Percentiles rank a stretch among this genome's conserved stretches.
phyloP scores from a whole-genome alignment of 2,797 vertebrate species.

The Enteromius anoplus region DNA sequence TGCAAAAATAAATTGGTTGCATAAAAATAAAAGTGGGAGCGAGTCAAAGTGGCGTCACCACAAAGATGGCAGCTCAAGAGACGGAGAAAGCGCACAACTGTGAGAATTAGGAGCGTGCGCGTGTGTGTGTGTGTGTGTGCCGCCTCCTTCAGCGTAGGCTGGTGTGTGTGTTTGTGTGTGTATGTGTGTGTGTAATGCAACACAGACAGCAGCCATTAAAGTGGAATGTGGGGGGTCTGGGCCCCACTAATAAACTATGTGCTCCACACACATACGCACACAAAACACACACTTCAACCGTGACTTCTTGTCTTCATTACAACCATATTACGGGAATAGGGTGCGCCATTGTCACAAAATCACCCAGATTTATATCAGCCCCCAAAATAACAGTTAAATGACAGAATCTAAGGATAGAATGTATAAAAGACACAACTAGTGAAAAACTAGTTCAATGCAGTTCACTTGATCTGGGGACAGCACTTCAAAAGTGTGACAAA shows the following conservation, averaged over 20 bases:
- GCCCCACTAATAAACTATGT: constrained; percentile 67
- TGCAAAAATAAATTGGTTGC: constrained; percentile 75
- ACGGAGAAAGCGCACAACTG: constrained; percentile 65
- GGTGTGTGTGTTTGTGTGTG: constrained; percentile 44
- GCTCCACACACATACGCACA: constrained; percentile 43
- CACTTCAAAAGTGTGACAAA: not conserved
- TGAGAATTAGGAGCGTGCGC: constrained; percentile 75
- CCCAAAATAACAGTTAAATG: not conserved
- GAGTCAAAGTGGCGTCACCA: constrained; percentile 81
- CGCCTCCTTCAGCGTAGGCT: constrained; percentile 14
- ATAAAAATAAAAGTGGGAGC: constrained; percentile 79
- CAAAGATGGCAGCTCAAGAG: constrained; percentile 77
- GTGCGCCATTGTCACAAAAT: constrained; percentile 16
- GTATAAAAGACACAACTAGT: not conserved
- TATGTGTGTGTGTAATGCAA: constrained; percentile 70
- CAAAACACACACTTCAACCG: constrained; percentile 36
- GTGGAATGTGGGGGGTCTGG: constrained; percentile 72
- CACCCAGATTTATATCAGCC: not conserved
- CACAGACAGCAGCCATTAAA: constrained; percentile 75
- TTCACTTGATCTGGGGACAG: not conserved
- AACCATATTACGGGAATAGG: constrained; percentile 31
- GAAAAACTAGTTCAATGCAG: not conserved
- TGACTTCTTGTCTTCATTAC: constrained; percentile 47
- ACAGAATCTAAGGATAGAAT: not conserved
- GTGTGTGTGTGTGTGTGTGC: constrained; percentile 46